Evolutionary conservation across 2,113 vertebrate species (phyloP).

Genomic region (Trematocara unimaculatum): DNA sequence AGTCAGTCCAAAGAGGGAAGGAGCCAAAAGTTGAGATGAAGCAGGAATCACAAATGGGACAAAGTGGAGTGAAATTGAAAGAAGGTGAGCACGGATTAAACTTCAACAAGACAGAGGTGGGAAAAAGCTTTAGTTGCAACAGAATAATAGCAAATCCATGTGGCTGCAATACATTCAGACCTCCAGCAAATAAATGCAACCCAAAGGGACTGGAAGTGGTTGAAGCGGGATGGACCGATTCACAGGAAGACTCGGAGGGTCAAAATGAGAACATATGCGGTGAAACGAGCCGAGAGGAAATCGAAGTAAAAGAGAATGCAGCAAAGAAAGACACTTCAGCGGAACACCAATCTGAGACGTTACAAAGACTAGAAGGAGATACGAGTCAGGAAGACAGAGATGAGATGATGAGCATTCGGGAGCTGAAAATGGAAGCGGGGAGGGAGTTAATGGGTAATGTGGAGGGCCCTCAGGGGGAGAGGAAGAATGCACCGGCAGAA

Average conservation of each 20-base stretch:
- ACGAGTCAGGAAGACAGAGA: constrained; percentile 29
- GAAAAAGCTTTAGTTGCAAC: not conserved
- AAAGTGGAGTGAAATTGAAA: not conserved
- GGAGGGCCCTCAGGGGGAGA: constrained; percentile 42
- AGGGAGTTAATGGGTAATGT: constrained; percentile 27
- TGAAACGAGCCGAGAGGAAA: not conserved
- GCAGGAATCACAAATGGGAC: not conserved
- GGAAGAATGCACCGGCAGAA: constrained; percentile 18
- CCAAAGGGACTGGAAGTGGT: not conserved
- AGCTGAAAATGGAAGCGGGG: constrained; percentile 30
- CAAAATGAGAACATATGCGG: not conserved
- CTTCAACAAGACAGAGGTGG: not conserved
- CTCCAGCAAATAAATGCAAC: not conserved
- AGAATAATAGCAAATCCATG: not conserved
- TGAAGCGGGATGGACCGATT: not conserved
- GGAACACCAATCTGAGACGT: constrained; percentile 23
- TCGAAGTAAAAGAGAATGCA: not conserved
- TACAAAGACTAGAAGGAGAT: constrained; percentile 12
- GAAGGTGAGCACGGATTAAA: not conserved
- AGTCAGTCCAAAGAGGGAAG: not conserved
- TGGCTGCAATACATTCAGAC: not conserved
- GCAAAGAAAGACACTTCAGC: constrained; percentile 1
- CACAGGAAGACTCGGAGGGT: not conserved
- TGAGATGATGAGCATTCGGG: constrained; percentile 10
- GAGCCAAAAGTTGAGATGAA: not conserved